Percentiles rank a stretch among this genome's conserved stretches.
Conservation (phyloP, 2,888 invertebrate species). For the Spilarctia lutea region DNA sequence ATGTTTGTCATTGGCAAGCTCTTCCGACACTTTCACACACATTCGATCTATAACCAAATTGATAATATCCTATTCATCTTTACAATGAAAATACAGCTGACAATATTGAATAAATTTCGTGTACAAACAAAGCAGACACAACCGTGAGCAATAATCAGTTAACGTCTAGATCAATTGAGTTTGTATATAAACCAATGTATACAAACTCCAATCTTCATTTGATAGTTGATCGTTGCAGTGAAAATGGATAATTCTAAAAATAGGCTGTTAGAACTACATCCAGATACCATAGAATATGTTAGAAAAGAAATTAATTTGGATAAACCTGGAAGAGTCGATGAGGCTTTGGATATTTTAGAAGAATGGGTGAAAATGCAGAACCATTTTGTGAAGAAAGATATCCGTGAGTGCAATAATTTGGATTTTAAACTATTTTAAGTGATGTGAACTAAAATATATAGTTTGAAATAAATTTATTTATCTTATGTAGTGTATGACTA, state of each 20-base stretch:
- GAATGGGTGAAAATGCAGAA: conserved; percentile 60
- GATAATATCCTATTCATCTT: too few relatives aligned
- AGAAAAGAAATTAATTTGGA: conserved; percentile 54
- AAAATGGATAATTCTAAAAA: conserved; percentile 49
- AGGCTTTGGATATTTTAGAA: conserved; percentile 57
- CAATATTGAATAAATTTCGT: background rate
- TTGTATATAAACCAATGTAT: conserved; percentile 18
- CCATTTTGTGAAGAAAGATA: conserved; percentile 59
- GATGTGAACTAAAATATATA: background rate
- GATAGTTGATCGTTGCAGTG: background rate
- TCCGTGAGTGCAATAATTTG: conserved; percentile 50
- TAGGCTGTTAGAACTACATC: conserved; percentile 43
- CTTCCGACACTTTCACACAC: too few relatives aligned
- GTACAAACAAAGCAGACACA: too few relatives aligned
- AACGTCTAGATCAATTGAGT: background rate
- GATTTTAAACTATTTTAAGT: background rate
- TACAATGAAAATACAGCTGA: too few relatives aligned
- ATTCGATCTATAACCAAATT: too few relatives aligned
- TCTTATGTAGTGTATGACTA: background rate
- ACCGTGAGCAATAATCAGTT: background rate
- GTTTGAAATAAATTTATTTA: background rate
- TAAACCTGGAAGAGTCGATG: conserved; percentile 52
- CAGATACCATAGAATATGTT: conserved; percentile 51
- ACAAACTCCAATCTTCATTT: conserved; percentile 21
- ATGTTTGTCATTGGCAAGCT: too few relatives aligned